Evolutionary conservation across 35 echinoderm and acorn worm genomes (phyloP).

Genomic region (Strongylocentrotus purpuratus): DNA sequence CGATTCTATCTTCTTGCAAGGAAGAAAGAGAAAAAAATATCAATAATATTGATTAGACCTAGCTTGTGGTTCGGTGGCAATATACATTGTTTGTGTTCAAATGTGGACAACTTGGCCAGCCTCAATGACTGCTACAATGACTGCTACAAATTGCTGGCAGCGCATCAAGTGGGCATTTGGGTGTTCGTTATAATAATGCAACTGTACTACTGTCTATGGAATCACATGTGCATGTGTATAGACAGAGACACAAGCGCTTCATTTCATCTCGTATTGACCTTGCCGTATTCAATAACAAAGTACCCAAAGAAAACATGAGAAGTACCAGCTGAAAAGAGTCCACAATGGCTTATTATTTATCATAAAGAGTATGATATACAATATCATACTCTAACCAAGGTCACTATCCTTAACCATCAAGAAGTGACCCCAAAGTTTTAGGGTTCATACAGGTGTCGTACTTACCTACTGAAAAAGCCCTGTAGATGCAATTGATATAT

Average conservation of each 20-base stretch:
- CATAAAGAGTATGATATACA: background rate
- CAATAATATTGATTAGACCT: slow-evolving; percentile 39
- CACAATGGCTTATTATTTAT: background rate
- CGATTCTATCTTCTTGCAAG: background rate
- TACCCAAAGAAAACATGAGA: background rate
- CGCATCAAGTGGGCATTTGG: background rate
- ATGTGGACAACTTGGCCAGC: slow-evolving; percentile 20
- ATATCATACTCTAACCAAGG: background rate
- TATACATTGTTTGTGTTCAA: slow-evolving; percentile 36
- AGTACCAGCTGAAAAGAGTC: background rate
- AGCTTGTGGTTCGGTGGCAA: slow-evolving; percentile 23
- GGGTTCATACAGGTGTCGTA: background rate
- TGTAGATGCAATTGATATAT: too few relatives aligned
- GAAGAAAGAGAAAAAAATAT: slow-evolving; percentile 6
- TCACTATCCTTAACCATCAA: too few relatives aligned
- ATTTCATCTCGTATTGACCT: background rate
- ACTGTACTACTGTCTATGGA: background rate
- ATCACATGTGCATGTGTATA: too few relatives aligned
- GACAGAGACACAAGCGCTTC: background rate
- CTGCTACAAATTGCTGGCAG: slow-evolving; percentile 29
- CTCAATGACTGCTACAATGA: background rate
- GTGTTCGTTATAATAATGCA: background rate
- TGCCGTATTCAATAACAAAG: background rate
- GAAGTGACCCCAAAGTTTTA: background rate
- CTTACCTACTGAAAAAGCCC: background rate